These are phyloP conservation scores for Grammomys surdaster DNA, from an alignment of 2,113 vertebrate species.

Conservation along the genomic window DNA sequence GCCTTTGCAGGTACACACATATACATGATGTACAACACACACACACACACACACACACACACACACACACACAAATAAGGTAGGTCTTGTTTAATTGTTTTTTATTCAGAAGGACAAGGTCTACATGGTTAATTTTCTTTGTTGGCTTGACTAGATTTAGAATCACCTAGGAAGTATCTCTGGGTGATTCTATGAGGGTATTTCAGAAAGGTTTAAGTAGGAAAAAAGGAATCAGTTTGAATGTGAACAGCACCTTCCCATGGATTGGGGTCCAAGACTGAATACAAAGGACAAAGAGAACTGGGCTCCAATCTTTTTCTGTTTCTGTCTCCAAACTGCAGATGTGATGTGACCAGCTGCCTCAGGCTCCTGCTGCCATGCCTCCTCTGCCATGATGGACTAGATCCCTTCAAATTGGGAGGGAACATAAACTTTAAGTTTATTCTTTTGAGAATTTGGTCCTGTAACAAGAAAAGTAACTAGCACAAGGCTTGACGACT, in stretches of 20 bases:
- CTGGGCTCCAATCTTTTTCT: not conserved
- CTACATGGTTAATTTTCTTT: not conserved
- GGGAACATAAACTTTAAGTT: not conserved
- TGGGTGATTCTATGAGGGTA: not conserved
- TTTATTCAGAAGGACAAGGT: not conserved
- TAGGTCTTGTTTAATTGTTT: not conserved
- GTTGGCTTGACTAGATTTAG: not conserved
- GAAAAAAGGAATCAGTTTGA: not conserved
- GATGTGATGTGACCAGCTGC: not conserved
- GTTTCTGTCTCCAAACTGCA: not conserved
- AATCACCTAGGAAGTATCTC: not conserved
- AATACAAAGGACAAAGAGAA: not conserved
- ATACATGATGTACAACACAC: no score
- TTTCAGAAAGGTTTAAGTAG: not conserved
- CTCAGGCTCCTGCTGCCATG: not conserved
- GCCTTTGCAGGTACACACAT: no score
- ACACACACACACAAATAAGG: not conserved
- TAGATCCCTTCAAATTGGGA: not conserved
- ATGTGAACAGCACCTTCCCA: no score
- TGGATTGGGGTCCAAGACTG: not conserved
- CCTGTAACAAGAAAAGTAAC: not conserved
- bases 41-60: not conserved
- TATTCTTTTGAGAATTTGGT: not conserved
- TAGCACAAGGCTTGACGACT: not conserved
- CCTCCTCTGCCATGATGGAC: no score